A percentile compares a stretch with the other conserved stretches of the same genome.
Evolutionary conservation across 2,797 vertebrate species (phyloP).

Genomic region (Propithecus deckenii): DNA sequence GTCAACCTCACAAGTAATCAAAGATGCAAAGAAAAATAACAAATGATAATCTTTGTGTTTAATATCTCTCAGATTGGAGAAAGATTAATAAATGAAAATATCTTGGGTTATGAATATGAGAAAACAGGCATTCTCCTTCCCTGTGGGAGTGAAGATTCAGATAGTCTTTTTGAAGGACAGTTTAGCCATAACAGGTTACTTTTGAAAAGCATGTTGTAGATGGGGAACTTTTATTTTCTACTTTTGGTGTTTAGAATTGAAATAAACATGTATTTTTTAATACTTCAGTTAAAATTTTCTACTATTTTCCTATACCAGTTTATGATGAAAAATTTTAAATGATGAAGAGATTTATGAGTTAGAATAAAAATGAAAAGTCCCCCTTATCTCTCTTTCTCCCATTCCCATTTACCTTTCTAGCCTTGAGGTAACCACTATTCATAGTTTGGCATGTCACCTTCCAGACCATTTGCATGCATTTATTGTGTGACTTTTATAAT

Average conservation of each 20-base stretch:
- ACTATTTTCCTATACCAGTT: neutral
- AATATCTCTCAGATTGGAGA: neutral
- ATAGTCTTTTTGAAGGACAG: neutral
- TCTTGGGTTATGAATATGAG: neutral
- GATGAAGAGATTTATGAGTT: neutral
- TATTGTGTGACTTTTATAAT: neutral
- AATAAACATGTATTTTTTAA: slow-evolving; percentile 24
- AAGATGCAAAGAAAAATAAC: slow-evolving; percentile 11
- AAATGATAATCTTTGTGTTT: neutral
- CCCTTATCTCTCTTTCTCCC: neutral
- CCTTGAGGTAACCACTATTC: neutral
- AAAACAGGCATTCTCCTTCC: neutral
- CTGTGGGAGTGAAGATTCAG: neutral
- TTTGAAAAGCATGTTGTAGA: neutral
- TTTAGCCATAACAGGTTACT: neutral
- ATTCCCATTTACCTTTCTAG: neutral
- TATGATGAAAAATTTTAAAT: neutral
- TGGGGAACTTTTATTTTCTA: neutral
- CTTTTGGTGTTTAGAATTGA: neutral
- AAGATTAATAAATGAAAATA: neutral
- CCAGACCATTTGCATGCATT: neutral
- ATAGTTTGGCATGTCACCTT: neutral
- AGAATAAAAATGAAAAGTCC: neutral
- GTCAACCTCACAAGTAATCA: neutral
- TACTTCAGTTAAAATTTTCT: neutral